These are phyloP conservation scores for Myrmecophaga tridactyla DNA, from an alignment of 2,113 vertebrate species.

Conservation along the genomic window DNA sequence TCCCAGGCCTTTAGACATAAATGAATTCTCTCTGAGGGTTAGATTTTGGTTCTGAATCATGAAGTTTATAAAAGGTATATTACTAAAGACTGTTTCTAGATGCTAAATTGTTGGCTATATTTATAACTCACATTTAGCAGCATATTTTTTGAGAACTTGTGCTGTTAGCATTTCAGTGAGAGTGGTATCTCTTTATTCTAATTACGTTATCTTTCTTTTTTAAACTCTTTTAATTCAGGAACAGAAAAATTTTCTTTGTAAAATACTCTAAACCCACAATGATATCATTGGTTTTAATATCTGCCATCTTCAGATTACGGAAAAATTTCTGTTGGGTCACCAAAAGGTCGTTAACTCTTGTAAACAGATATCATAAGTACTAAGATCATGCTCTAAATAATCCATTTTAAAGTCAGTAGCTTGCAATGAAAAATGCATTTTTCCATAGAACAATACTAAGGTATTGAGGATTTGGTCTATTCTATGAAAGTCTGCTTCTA, in stretches of 20 bases:
- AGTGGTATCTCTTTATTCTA: neutral
- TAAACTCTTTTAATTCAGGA: neutral
- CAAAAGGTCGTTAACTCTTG: neutral
- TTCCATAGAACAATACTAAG: neutral
- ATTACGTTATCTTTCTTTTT: neutral
- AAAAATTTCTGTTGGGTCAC: neutral
- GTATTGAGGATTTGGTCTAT: neutral
- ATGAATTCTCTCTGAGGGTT: constrained; percentile 27
- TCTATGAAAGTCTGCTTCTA: neutral
- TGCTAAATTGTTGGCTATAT: neutral
- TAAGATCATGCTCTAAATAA: neutral
- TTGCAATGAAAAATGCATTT: neutral
- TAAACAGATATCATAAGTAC: neutral
- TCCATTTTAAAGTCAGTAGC: neutral
- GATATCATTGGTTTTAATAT: neutral
- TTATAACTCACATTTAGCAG: neutral
- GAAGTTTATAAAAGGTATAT: neutral
- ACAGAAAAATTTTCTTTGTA: neutral
- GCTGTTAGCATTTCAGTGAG: neutral
- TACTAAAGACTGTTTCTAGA: constrained; percentile 17
- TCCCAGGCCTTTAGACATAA: neutral
- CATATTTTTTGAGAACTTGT: constrained; percentile 12
- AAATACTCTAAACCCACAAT: neutral
- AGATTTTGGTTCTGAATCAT: neutral
- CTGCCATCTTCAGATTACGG: neutral